These are phyloP conservation scores for Ochropacha duplaris DNA, from an alignment of 2,888 invertebrate species.

Conservation along the genomic window DNA sequence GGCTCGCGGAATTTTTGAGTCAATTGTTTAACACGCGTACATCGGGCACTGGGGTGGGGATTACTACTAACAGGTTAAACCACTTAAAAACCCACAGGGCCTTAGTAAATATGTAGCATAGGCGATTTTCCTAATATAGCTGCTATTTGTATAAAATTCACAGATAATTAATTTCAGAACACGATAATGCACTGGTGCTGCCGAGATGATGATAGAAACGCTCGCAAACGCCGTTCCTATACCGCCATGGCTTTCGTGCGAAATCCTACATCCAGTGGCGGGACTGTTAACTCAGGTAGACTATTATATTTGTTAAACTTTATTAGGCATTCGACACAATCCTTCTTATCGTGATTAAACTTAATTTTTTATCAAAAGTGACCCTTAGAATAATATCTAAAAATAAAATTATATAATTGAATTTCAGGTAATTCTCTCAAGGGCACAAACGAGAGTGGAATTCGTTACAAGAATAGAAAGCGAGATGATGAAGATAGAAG, in stretches of 20 bases:
- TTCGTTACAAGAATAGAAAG: constrained; percentile 20
- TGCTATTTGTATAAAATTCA: constrained; percentile 25
- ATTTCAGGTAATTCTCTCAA: constrained; percentile 56
- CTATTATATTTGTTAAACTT: too few species aligned
- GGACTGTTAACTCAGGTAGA: constrained; percentile 69
- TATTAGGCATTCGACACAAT: too few species aligned
- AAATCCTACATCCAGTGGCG: constrained; percentile 70
- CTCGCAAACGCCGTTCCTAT: constrained; percentile 79
- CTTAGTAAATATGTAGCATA: too few species aligned
- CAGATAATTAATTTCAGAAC: constrained; percentile 74
- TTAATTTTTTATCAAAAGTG: too few species aligned
- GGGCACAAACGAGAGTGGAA: constrained; percentile 33
- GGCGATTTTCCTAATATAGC: too few species aligned
- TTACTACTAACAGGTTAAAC: too few species aligned
- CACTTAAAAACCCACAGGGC: too few species aligned
- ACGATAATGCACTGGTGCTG: constrained; percentile 80
- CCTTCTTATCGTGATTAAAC: too few species aligned
- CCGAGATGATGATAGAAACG: constrained; percentile 32
- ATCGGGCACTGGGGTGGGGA: too few species aligned
- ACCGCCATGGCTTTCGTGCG: constrained; percentile 82
- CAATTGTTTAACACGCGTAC: too few species aligned
- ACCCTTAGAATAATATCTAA: too few species aligned
- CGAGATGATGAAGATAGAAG: constrained; percentile 20
- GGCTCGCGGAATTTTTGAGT: too few species aligned
- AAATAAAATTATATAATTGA: neutral